Evolutionary conservation across 1,140 invertebrate species (phyloP).

Genomic region (Ganaspis sp.): DNA sequence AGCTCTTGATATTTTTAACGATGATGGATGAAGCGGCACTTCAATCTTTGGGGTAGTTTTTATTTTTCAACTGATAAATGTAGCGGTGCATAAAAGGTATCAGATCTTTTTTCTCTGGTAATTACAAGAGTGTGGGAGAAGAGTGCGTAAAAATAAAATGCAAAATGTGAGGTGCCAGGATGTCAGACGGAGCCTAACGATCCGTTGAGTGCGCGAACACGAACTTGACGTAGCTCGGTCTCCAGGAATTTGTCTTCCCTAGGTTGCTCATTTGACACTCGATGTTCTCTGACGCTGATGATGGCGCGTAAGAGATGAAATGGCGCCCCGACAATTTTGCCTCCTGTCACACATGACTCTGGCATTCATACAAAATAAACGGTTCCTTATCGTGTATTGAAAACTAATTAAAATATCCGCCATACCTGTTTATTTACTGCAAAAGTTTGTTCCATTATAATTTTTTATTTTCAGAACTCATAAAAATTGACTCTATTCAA

Average conservation of each 20-base stretch:
- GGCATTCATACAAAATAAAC: background rate
- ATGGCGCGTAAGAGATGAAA: constrained; percentile 57
- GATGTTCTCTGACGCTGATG: constrained; percentile 63
- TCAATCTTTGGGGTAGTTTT: background rate
- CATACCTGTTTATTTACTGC: too few relatives aligned
- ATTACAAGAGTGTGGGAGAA: constrained; percentile 51
- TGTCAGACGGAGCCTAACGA: constrained; percentile 63
- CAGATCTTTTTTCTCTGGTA: constrained; percentile 38
- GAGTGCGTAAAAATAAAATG: constrained; percentile 56
- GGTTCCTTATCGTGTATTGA: background rate
- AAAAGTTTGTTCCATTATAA: too few relatives aligned
- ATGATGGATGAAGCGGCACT: constrained; percentile 10
- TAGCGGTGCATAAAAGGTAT: constrained; percentile 1
- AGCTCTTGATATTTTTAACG: background rate
- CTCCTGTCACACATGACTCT: constrained; percentile 52
- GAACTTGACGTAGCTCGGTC: constrained; percentile 44
- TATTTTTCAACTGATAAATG: constrained; percentile 20
- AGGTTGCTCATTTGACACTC: constrained; percentile 64
- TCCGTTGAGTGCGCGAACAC: constrained; percentile 61
- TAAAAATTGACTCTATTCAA: too few relatives aligned
- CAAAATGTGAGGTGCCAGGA: constrained; percentile 44
- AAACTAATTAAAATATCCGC: background rate
- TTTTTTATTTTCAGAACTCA: too few relatives aligned
- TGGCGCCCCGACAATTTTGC: constrained; percentile 57
- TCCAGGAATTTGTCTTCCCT: constrained; percentile 65